These are phyloP conservation scores for Carpatolechia fugitivella DNA, from an alignment of 2,888 invertebrate species.

Conservation along the genomic window DNA sequence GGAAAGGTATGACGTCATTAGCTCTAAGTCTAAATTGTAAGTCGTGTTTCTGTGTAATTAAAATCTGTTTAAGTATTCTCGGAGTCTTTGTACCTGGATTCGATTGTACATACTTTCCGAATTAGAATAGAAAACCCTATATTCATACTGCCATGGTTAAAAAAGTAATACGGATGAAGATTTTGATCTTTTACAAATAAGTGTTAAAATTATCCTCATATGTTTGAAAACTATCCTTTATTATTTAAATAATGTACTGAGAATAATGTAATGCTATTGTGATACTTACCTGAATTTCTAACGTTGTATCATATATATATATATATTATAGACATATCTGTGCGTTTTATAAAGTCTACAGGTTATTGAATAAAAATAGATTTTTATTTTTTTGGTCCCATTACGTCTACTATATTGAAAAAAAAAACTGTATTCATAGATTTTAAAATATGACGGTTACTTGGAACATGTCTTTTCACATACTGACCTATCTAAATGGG, in stretches of 20 bases:
- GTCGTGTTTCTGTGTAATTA: constrained; percentile 29
- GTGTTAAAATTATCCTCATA: no score
- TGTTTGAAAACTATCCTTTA: not conserved
- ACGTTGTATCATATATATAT: constrained; percentile 32
- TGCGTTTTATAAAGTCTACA: constrained; percentile 47
- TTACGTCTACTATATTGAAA: no score
- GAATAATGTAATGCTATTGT: constrained; percentile 27
- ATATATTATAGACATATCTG: constrained; percentile 61
- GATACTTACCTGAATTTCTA: constrained; percentile 23
- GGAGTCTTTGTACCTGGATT: not conserved
- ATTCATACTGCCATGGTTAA: not conserved
- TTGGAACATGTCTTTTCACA: no score
- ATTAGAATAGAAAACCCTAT: not conserved
- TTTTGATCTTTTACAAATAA: no score
- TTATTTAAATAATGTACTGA: not conserved
- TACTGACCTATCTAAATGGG: no score
- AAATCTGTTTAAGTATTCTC: constrained; percentile 16
- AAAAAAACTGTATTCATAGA: no score
- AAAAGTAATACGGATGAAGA: no score
- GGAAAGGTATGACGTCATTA: not conserved
- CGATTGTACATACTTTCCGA: not conserved
- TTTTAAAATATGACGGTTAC: no score
- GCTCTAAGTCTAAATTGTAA: not conserved
- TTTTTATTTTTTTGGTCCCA: not conserved
- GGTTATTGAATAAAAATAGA: constrained; percentile 29